Evolutionary conservation across 1,140 invertebrate genomes (phyloP).

Genomic region (Musca vetustissima): DNA sequence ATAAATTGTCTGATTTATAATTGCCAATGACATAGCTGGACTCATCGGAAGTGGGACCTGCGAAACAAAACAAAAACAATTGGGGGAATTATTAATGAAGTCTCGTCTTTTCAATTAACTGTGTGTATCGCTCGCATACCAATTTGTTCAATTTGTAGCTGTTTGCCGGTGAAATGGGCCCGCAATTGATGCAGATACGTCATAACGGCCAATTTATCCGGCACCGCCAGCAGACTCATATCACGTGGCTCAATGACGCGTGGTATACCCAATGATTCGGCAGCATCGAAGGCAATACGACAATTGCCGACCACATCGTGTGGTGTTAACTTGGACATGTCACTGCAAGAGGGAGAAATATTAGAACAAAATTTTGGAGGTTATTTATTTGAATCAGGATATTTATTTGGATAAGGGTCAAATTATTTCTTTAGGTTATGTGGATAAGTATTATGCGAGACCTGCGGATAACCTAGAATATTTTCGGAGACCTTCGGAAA

Average conservation of each 20-base stretch:
- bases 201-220: conserved; percentile 93
- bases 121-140: conserved; percentile 51
- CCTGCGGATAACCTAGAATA: too few species aligned
- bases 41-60: conserved; percentile 75
- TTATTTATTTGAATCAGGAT: too few species aligned
- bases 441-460: too few species aligned
- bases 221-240: conserved; percentile 86
- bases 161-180: conserved; percentile 86
- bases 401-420: too few species aligned
- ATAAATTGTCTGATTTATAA: conserved; percentile 71
- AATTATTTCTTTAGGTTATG: too few species aligned
- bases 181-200: conserved; percentile 92
- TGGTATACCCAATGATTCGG: conserved; percentile 83
- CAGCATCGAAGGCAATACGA: conserved; percentile 88
- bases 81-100: conserved; percentile 3
- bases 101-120: background rate
- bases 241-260: conserved; percentile 89
- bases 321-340: conserved; percentile 78
- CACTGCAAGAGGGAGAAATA: conserved; percentile 63
- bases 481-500: too few species aligned
- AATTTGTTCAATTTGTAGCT: conserved; percentile 79
- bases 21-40: conserved; percentile 84
- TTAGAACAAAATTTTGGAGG: background rate
- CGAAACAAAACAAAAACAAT: background rate
- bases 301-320: conserved; percentile 89